Base-by-base conservation (phyloP, 2,113 vertebrate species). In the Cyprinodon variegatus region DNA sequence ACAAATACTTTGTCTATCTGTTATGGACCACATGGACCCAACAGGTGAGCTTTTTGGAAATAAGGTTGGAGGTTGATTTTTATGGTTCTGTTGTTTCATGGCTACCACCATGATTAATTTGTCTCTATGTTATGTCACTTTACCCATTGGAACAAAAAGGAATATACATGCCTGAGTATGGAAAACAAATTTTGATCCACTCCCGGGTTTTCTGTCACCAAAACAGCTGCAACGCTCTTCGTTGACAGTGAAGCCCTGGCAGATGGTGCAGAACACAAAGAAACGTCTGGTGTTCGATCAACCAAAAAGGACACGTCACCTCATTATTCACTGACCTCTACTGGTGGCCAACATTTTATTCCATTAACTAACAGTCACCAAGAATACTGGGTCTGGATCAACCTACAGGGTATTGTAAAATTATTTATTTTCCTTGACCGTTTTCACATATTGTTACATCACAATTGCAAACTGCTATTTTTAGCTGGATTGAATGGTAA, bases 221-320 rank as follows among this genome's bases (percentile, higher is more conserved):
- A 22, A 36, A 5, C 14, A 12, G 41, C 60, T 13, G 59, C 20
- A 3, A 3, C 8, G 12, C 20, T 43, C 64, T 13, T 7, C 6
- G 36, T 63, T 63, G 13, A 39, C 61, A 36, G 61, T 40, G 14
- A 39, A 40, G 14, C 64, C 41, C 29, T 7, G 1, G 41, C 64
- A 46, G 64, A 66, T 46, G 64, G 64, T 66, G 10, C 40, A 13
- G 20, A 13, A 29, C n/a, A 2, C 64, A 29, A 22, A 12, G 11
- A n/a, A 11, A 46, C 41, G 41, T 46, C n/a, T 29, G 41, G 41
- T 46, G 41, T 29, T 66, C 36, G 41, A 66, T 66, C 64, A 45
- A 22, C 64, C 64, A 46, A 22, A 45, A 66, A 66, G 41, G 17
- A 66, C 41, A 46, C 12, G 61, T 66, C 64, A 29, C 64, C 64